Evolutionary conservation across 2,113 vertebrate genomes (phyloP).

Genomic region (Crotalus tigris): DNA sequence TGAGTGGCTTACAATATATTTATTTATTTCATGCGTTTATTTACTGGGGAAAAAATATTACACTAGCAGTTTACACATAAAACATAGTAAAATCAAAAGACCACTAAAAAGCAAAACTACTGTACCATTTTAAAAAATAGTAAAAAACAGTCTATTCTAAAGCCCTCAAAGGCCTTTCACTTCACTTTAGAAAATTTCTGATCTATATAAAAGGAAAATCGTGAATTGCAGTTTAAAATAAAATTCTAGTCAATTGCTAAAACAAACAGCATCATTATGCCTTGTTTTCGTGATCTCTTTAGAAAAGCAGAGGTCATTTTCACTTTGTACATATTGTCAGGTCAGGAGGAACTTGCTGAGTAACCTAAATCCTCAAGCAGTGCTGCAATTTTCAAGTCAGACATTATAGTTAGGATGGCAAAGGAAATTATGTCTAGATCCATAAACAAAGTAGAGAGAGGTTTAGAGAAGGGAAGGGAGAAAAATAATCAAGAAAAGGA

Average conservation of each 20-base stretch:
- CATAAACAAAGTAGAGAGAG: background rate
- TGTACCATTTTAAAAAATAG: background rate
- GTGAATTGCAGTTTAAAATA: background rate
- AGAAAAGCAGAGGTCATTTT: background rate
- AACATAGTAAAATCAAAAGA: background rate
- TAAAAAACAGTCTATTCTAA: background rate
- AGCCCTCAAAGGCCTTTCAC: background rate
- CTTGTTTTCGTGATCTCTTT: background rate
- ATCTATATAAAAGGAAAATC: background rate
- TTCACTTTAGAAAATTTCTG: background rate
- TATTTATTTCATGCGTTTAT: background rate
- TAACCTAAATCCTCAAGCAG: background rate
- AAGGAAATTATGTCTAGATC: background rate
- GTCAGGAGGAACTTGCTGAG: background rate
- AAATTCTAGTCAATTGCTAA: background rate
- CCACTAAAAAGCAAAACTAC: background rate
- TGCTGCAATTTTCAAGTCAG: background rate
- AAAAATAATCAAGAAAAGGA: background rate
- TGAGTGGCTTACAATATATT: background rate
- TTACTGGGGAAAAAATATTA: background rate
- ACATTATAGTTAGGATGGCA: background rate
- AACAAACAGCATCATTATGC: background rate
- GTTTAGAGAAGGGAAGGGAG: background rate
- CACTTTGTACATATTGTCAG: background rate
- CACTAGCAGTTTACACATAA: background rate